Evolutionary conservation across 1,140 invertebrate genomes (phyloP).

Genomic region (Ceratoteleas bidentatus): DNA sequence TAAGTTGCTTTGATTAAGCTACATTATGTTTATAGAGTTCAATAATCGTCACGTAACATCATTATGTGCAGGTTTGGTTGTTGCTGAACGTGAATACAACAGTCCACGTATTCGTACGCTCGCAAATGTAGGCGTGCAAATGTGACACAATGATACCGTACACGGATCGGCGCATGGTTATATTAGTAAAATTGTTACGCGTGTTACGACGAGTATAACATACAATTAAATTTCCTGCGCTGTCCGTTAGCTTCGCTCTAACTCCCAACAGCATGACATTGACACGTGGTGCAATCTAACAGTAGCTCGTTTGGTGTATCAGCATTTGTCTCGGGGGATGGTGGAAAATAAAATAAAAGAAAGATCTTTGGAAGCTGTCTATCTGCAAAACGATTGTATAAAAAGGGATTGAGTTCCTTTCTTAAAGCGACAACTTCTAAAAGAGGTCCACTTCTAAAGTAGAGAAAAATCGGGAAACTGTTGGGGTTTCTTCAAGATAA

Average conservation of each 20-base stretch:
- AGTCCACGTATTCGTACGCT: too few species aligned
- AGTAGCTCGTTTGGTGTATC: too few species aligned
- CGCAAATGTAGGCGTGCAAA: constrained; percentile 31
- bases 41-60: constrained; percentile 33
- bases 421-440: too few species aligned
- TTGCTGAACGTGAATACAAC: constrained; percentile 4
- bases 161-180: constrained; percentile 26
- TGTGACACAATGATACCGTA: constrained; percentile 33
- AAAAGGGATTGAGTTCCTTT: too few species aligned
- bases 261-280: constrained; percentile 78
- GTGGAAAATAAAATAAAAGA: too few species aligned
- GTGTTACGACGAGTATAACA: constrained; percentile 55
- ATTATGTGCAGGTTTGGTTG: constrained; percentile 35
- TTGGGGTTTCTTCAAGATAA: too few species aligned
- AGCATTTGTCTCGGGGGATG: too few species aligned
- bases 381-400: too few species aligned
- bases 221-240: constrained; percentile 25
- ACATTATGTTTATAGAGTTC: constrained; percentile 53
- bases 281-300: too few species aligned
- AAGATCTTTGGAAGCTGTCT: too few species aligned
- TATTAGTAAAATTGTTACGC: constrained; percentile 34
- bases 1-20: constrained; percentile 58
- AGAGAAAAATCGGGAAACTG: too few species aligned
- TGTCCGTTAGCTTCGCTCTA: neutral
- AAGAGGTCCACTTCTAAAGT: too few species aligned